phyloP scores from a whole-genome alignment of 2,888 invertebrate species.

The Ennomos quercinarius region DNA sequence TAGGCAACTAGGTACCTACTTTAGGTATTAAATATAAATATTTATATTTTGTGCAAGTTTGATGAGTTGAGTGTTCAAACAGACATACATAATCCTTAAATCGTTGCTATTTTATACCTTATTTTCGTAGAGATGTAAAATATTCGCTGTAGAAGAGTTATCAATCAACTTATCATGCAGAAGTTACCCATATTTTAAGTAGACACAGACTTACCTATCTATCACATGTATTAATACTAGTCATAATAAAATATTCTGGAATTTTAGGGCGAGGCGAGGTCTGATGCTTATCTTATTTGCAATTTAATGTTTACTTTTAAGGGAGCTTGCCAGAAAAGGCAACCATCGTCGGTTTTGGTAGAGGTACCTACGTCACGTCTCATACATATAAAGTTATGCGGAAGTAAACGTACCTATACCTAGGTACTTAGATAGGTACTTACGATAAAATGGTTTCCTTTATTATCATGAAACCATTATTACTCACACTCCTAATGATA shows the following conservation, averaged over 20 bases:
- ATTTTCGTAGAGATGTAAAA: too few species aligned
- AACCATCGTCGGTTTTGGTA: slow-evolving; percentile 14
- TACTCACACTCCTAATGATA: slow-evolving; percentile 26
- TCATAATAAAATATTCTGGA: slow-evolving; percentile 6
- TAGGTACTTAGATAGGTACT: slow-evolving; percentile 2
- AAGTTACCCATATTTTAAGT: too few species aligned
- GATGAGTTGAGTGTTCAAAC: too few species aligned
- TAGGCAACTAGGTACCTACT: too few species aligned
- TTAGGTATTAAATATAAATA: too few species aligned
- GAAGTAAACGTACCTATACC: slow-evolving; percentile 27
- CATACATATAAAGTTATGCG: slow-evolving; percentile 36
- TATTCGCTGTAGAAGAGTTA: too few species aligned
- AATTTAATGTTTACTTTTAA: slow-evolving; percentile 25
- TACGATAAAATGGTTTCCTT: slow-evolving; percentile 26
- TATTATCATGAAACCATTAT: slow-evolving; percentile 28
- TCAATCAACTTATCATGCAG: too few species aligned
- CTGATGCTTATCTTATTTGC: slow-evolving; percentile 30
- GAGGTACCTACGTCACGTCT: slow-evolving; percentile 11
- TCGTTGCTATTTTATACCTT: too few species aligned
- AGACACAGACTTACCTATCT: too few species aligned
- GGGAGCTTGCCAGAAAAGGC: slow-evolving; percentile 29
- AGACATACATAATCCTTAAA: too few species aligned
- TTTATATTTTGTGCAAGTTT: too few species aligned
- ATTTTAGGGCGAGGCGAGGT: slow-evolving; percentile 21
- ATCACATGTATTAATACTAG: background rate